phyloP scores from a whole-genome alignment of 1,140 invertebrate genomes.

The Scaptomyza pallida region DNA sequence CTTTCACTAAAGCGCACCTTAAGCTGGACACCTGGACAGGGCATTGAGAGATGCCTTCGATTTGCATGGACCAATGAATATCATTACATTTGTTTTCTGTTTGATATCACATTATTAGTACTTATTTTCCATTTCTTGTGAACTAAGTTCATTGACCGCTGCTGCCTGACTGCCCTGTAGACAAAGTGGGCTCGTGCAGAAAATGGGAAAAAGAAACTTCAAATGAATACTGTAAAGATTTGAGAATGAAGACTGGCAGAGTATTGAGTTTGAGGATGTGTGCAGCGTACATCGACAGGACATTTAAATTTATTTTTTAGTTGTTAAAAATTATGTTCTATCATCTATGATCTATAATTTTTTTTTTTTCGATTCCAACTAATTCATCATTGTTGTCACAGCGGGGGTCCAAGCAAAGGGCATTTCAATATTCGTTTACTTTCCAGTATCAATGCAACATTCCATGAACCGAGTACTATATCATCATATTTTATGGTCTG shows the following conservation, averaged over 20 bases:
- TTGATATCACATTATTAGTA: constrained; percentile 28
- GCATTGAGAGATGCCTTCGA: constrained; percentile 1
- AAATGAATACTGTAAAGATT: constrained; percentile 1
- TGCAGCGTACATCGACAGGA: too few species aligned
- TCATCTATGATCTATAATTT: too few species aligned
- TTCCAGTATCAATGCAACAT: neutral
- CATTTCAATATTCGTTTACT: neutral
- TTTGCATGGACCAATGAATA: constrained; percentile 46
- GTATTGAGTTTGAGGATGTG: neutral
- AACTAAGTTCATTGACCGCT: constrained; percentile 13
- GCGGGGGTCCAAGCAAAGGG: too few species aligned
- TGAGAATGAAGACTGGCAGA: neutral
- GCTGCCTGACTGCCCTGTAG: neutral
- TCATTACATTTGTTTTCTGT: constrained; percentile 11
- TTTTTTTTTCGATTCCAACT: too few species aligned
- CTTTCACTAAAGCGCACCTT: constrained; percentile 59
- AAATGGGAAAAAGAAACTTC: constrained; percentile 9
- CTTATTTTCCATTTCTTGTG: neutral
- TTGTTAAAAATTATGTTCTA: too few species aligned
- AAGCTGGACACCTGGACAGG: neutral
- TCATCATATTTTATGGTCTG: neutral
- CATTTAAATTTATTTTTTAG: too few species aligned
- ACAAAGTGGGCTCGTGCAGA: neutral
- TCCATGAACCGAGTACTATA: too few species aligned
- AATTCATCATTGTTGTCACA: too few species aligned